A percentile compares a stretch with the other conserved stretches of the same genome.
Evolutionary conservation across 1,140 invertebrate genomes (phyloP).

Genomic region (Tetraneura akinire): DNA sequence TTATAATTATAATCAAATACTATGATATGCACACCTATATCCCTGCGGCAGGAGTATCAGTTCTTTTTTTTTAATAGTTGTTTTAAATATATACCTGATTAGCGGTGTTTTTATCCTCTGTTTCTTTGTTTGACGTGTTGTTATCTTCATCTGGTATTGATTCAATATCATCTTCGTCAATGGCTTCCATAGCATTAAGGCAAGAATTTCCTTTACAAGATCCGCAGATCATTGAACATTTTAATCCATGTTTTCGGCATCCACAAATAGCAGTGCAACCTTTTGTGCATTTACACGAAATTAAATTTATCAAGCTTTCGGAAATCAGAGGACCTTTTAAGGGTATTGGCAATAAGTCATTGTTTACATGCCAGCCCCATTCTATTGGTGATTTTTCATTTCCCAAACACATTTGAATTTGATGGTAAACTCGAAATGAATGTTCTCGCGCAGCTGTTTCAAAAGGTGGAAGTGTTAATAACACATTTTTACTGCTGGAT

Average conservation of each 20-base stretch:
- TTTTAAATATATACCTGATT: background rate
- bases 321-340: background rate
- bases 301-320: background rate
- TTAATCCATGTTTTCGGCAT: conserved; percentile 6
- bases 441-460: background rate
- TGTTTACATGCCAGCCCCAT: conserved; percentile 5
- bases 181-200: conserved; percentile 1
- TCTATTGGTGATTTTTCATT: background rate
- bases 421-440: conserved; percentile 17
- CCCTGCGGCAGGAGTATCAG: too few relatives aligned
- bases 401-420: background rate
- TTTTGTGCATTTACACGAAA: conserved; percentile 22
- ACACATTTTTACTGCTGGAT: conserved; percentile 6
- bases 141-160: background rate
- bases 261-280: conserved; percentile 13
- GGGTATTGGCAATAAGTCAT: background rate
- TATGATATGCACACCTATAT: too few relatives aligned
- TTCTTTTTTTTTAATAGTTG: too few relatives aligned
- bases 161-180: conserved; percentile 7
- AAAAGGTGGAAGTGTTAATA: conserved; percentile 3
- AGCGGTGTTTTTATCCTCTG: too few relatives aligned
- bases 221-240: background rate
- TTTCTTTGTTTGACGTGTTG: background rate
- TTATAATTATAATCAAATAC: too few relatives aligned
- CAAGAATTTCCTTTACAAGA: background rate